Evolutionary conservation across 92 coral and sea anemone genomes (phyloP), one percentile per base, ranked within the genome.

Genomic region (Siderastrea siderea): DNA sequence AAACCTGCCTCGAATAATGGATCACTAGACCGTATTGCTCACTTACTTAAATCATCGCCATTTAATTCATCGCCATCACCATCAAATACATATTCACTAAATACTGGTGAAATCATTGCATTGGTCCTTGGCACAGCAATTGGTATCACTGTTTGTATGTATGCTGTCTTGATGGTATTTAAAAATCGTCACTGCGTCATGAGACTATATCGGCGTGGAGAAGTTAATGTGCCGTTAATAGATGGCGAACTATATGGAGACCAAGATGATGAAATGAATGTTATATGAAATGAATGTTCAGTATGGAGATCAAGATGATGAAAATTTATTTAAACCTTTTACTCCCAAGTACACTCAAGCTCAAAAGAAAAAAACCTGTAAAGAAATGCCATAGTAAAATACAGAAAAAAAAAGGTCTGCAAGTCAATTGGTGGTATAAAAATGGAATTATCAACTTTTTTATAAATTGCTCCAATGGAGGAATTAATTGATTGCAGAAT

Each of bases 1-100:
- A 46, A 82, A 9, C 93, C 95, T 11, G 83, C 80, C 7, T 88
- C 93, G 6, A 93, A 93, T 51, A 87, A 93, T 78, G 95, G 95
- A 50, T 81, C 91, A 26, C 82, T 93, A 15, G 77, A 62, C 43
- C 85, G 88, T 11, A 84, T 90, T 49, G 79, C 55, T 4, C 90
- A 93, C 46, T 75, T 93, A 5, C 80, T 93, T 5, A 67, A 71
- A 59, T 62, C 78, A 15, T 65, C 92, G 7, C 80, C 75, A 46
- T 15, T 11, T 58, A 15, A 12, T 10, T 10, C 62, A 10, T 3
- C 15, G 6, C 73, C 72, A 13, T 26, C 38, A 26, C 38, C 49
- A 13, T 3, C 61, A n/a, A 16, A 63, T 47, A 5, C 10, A 46
- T n/a, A 46, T 65, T 51, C 71, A 65, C 50, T 79, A 0, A 79